Conservation (phyloP, 2,888 invertebrate genomes). For the Congeria kusceri region DNA sequence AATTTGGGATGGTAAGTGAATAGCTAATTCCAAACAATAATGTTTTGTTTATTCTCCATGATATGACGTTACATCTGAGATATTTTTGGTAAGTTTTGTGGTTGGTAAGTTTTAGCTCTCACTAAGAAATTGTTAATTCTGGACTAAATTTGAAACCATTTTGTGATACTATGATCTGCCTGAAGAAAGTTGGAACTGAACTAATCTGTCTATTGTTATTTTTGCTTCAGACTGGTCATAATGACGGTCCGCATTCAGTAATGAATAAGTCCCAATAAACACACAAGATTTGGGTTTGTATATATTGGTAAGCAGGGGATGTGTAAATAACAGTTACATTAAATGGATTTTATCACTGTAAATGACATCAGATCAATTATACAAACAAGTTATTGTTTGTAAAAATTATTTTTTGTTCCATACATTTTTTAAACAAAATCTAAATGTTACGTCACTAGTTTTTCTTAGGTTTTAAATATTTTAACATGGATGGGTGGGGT, state of each 20-base stretch:
- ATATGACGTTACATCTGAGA: neutral
- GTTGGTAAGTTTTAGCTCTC: slow-evolving; percentile 8
- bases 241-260: slow-evolving; percentile 65
- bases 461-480: no score
- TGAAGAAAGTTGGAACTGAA: slow-evolving; percentile 45
- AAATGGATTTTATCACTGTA: neutral
- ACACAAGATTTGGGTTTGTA: slow-evolving; percentile 74
- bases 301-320: slow-evolving; percentile 73
- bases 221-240: slow-evolving; percentile 74
- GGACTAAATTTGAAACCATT: no score
- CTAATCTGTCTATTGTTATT: slow-evolving; percentile 68
- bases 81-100: slow-evolving; percentile 23
- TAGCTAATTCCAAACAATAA: neutral
- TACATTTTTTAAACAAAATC: no score
- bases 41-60: neutral
- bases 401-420: no score
- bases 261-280: slow-evolving; percentile 56
- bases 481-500: no score
- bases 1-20: slow-evolving; percentile 17
- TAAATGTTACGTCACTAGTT: no score
- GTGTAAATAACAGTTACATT: slow-evolving; percentile 20
- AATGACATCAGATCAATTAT: neutral
- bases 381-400: no score
- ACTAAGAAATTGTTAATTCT: slow-evolving; percentile 26
- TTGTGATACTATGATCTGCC: neutral